Evolutionary conservation across 2,797 vertebrate species (phyloP), one percentile per base, ranked within the genome.

Genomic region (Channa striata): DNA sequence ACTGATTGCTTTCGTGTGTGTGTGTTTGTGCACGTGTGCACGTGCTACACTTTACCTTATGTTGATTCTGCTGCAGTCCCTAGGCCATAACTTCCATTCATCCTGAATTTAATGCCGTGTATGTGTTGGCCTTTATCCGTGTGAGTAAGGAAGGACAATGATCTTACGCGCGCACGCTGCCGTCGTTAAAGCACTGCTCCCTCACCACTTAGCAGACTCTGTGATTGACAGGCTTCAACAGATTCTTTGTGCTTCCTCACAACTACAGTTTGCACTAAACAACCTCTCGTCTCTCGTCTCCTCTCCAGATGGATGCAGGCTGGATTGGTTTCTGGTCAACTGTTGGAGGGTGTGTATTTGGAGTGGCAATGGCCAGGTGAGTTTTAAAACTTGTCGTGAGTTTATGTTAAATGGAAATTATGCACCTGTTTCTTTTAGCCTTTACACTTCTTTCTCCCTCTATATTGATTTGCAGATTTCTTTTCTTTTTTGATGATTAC

Each of bases 281-380:
- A 63, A 71, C 50, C 39, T 68, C 44, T 62, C 33, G n/a, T 14
- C 46, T 25, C 34, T 48, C 30, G 14, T 58, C 17, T 25, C 14
- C 6, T 11, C n/a, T 11, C 13, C 91, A 99, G 98, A 95, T 99
- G 66, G 96, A 99, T 74, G 98, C 98, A 59, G 97, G 98, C 77
- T 99, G 97, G 97, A 97, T 99, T 78, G 98, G 98, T 59, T 99
- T 99, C 94, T 99, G 97, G 97, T 99, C 97, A 21, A 94, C 94
- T 43, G 91, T 99, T 62, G 98, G 97, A 60, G 97, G 98, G 59
- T 99, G 98, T 87, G 93, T 98, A 79, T 95, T 99, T 88, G 98
- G 98, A 78, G 95, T 99, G 78, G 96, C 95, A 16, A 96, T 98
- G 91, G 97, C 97, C 86, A 96, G 97, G 98, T 99, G 87, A 92